Conservation (phyloP, 2,888 invertebrate genomes). For the Odontocerum albicorne region DNA sequence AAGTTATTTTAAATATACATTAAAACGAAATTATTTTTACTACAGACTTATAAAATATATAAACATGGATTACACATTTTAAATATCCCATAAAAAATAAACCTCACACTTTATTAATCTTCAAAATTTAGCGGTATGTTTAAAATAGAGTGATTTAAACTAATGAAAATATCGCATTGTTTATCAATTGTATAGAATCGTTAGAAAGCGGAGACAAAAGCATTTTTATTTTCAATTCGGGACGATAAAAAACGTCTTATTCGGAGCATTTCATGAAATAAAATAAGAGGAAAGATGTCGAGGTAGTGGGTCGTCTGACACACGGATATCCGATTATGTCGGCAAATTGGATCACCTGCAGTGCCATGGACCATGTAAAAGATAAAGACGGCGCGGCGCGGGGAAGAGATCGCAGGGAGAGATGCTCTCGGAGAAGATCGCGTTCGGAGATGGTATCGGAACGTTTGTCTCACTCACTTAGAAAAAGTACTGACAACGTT, state of each 20-base stretch:
- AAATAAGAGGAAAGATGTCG: neutral
- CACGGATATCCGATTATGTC: constrained; percentile 56
- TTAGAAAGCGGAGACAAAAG: neutral
- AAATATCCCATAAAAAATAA: too few relatives aligned
- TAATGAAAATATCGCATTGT: too few relatives aligned
- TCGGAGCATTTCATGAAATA: neutral
- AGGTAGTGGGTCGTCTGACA: constrained; percentile 11
- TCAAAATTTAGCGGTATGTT: too few relatives aligned
- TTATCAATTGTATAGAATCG: neutral
- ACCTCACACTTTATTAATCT: too few relatives aligned
- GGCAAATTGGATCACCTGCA: constrained; percentile 62
- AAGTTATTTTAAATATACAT: too few relatives aligned
- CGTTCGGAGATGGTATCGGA: too few relatives aligned
- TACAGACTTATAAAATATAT: too few relatives aligned
- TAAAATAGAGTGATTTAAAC: too few relatives aligned
- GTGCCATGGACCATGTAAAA: constrained; percentile 50
- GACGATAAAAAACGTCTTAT: neutral
- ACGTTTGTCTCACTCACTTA: constrained; percentile 32
- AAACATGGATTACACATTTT: too few relatives aligned
- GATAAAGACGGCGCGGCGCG: neutral
- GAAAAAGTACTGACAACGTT: too few relatives aligned
- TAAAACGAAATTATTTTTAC: too few relatives aligned
- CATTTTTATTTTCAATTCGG: constrained; percentile 1
- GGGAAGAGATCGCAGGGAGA: neutral
- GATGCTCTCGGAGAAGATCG: too few relatives aligned